These are phyloP conservation scores for Tupiocoris notatus DNA, from an alignment of 2,888 invertebrate genomes.

Conservation along the genomic window DNA sequence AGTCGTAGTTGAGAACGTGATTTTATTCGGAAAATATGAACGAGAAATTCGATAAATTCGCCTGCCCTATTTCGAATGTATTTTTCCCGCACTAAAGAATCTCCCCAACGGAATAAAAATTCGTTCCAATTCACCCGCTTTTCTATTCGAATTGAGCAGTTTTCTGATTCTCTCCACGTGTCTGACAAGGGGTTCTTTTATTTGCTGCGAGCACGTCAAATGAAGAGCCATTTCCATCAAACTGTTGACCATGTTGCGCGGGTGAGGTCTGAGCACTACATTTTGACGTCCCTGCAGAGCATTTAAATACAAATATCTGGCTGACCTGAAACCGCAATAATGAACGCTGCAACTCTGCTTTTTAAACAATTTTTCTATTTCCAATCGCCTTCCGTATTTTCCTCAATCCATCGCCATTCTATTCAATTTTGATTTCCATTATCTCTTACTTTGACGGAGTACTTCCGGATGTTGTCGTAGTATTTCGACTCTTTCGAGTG, in stretches of 20 bases:
- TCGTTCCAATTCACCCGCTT: slow-evolving; percentile 30
- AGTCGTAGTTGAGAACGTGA: no score
- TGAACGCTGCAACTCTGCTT: no score
- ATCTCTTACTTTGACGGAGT: no score
- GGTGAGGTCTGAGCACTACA: slow-evolving; percentile 14
- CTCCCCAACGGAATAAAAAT: no score
- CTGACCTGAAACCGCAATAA: slow-evolving; percentile 20
- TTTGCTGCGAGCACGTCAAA: background rate
- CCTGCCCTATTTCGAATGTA: background rate
- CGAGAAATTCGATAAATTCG: no score
- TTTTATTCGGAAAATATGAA: no score
- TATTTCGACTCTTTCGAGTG: no score
- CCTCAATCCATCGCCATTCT: no score
- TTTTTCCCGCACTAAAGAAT: background rate
- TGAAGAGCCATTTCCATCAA: slow-evolving; percentile 1
- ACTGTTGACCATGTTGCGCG: slow-evolving; percentile 17
- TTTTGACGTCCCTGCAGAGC: background rate
- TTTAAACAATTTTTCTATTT: background rate
- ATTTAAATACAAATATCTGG: slow-evolving; percentile 3
- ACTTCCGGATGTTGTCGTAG: no score
- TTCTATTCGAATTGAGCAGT: background rate
- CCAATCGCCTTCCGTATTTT: no score
- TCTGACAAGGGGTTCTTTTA: slow-evolving; percentile 1
- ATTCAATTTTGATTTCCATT: no score
- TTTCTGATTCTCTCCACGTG: slow-evolving; percentile 21